Conservation (phyloP, 2,797 vertebrate genomes). For the Poeciliopsis presidionis region DNA sequence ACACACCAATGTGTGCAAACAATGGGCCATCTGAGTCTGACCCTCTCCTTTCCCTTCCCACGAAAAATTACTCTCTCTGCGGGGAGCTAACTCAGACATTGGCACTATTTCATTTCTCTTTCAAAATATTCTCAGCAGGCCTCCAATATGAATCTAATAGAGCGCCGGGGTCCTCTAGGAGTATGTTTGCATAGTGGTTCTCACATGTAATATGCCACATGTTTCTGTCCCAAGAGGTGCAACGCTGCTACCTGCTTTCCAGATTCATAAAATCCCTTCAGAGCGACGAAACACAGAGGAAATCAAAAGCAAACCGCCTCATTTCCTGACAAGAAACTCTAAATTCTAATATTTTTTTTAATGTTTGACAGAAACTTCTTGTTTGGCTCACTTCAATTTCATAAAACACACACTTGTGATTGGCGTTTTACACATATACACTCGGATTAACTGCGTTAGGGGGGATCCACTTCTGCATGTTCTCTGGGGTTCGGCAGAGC, state of each 20-base stretch:
- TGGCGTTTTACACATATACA: neutral
- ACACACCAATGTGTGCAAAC: slow-evolving; percentile 59
- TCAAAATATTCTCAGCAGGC: slow-evolving; percentile 62
- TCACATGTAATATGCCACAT: slow-evolving; percentile 36
- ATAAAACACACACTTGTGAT: neutral
- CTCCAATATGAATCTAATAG: slow-evolving; percentile 65
- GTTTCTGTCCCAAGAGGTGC: slow-evolving; percentile 34
- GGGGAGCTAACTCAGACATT: slow-evolving; percentile 49
- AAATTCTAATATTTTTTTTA: slow-evolving; percentile 6
- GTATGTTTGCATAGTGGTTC: slow-evolving; percentile 40
- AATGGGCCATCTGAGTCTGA: slow-evolving; percentile 59
- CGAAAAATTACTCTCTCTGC: slow-evolving; percentile 61
- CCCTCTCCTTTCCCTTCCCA: slow-evolving; percentile 61
- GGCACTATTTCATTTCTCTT: slow-evolving; percentile 56
- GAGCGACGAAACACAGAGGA: slow-evolving; percentile 36
- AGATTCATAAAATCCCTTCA: slow-evolving; percentile 40
- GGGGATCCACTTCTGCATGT: neutral
- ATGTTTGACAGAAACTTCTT: neutral
- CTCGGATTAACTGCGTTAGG: neutral
- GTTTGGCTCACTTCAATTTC: neutral
- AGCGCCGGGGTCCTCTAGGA: slow-evolving; percentile 33
- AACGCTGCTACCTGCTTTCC: slow-evolving; percentile 31
- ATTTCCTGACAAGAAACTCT: slow-evolving; percentile 11
- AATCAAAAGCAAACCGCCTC: slow-evolving; percentile 24
- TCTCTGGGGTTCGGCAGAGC: slow-evolving; percentile 1